Base-by-base conservation (phyloP, 2,113 vertebrate genomes). In the Lepidothrix coronata region DNA sequence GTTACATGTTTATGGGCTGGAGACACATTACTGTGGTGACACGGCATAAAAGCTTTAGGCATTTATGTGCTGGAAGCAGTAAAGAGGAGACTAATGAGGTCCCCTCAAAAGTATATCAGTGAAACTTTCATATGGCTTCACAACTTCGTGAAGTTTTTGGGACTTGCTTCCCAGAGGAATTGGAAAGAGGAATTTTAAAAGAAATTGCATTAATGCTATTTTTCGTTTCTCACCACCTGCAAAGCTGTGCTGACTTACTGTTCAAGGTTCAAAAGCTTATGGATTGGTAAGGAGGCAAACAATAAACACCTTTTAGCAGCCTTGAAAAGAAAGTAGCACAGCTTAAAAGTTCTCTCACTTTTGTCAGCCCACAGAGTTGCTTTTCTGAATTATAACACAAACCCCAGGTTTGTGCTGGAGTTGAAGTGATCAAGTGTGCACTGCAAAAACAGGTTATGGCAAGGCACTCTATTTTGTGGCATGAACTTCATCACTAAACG, bases 41-140 rank as follows among this genome's bases (percentile, higher is more conserved):
- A 12, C 66, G 39, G n/a, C 59, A 83, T 75, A 55, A 67, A 54
- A 92, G 37, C 52, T 89, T 83, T 78, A 87, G 87, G 77, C 43
- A 89, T 46, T 51, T 93, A 30, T 23, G 12, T 57, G 37, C 73
- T 63, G 55, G 49, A 87, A 76, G 44, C 65, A 88, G 66, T 22
- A 62, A 62, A 91, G 76, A 55, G 78, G 51, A 83, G 33, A 70
- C 44, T 96, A 96, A 97, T 81, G 70, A 95, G 89, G 33, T 55
- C 48, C 49, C 91, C 86, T 74, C 59, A 33, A 87, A 78, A 92
- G 54, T 67, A 6, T 39, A 76, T 37, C 61, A 94, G 85, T 58
- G 55, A 95, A 95, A 88, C 80, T 95, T 67, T 80, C 80, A 66
- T 35, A 54, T 16, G 71, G 78, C 31, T 81, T 95, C 55, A 80